A percentile compares a stretch with the other conserved stretches of the same genome.
Evolutionary conservation across 2,797 vertebrate species (phyloP).

Genomic region (Podargus strigoides): DNA sequence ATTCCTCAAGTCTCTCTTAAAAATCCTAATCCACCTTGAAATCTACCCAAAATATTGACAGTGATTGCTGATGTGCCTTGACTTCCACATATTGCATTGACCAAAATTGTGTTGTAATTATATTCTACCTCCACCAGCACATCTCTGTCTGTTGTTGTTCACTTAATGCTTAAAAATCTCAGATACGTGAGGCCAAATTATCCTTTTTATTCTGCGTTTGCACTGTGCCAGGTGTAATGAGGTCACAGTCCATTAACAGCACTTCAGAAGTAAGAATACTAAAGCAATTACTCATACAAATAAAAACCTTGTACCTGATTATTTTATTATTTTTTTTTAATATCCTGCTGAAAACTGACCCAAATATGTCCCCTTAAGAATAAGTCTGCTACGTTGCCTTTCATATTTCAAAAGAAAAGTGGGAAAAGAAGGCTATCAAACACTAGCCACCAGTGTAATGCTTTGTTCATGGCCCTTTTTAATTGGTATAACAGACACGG

Average conservation of each 20-base stretch:
- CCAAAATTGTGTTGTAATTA: neutral
- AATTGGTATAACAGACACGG: neutral
- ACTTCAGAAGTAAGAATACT: constrained; percentile 20
- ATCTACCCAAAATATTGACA: neutral
- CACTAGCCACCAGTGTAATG: neutral
- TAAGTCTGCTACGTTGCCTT: neutral
- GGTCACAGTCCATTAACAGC: constrained; percentile 11
- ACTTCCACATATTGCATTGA: neutral
- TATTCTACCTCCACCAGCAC: neutral
- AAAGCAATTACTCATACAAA: constrained; percentile 32
- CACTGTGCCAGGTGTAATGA: constrained; percentile 19
- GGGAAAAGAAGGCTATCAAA: neutral
- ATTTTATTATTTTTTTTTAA: neutral
- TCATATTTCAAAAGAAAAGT: constrained; percentile 20
- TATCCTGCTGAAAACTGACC: neutral
- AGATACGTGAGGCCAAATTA: neutral
- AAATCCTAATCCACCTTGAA: neutral
- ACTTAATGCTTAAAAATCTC: neutral
- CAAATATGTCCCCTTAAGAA: neutral
- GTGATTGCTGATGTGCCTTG: neutral
- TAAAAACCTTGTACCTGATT: neutral
- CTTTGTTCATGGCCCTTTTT: neutral
- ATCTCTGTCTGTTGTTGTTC: neutral
- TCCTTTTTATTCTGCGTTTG: neutral
- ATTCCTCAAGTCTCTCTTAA: neutral